A percentile compares a stretch with the other conserved stretches of the same genome.
Conservation (phyloP, 2,888 invertebrate genomes). For the Nymphalis polychloros region DNA sequence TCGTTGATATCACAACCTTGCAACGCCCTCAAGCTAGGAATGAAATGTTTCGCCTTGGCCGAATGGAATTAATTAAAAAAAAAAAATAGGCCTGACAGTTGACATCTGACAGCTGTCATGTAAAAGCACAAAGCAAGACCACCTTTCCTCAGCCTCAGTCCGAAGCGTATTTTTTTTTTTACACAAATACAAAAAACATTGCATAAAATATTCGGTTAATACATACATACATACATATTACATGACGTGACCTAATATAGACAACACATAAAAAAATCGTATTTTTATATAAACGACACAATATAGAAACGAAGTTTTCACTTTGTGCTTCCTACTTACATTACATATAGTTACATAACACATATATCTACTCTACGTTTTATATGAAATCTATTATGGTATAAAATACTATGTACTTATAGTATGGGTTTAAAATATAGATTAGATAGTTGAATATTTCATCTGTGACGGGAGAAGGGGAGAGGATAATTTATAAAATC, state of each 20-base stretch:
- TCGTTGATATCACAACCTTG: slow-evolving; percentile 57
- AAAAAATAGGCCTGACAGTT: slow-evolving; percentile 30
- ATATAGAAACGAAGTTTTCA: slow-evolving; percentile 59
- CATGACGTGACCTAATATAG: slow-evolving; percentile 39
- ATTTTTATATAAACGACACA: slow-evolving; percentile 57
- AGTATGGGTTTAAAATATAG: slow-evolving; percentile 32
- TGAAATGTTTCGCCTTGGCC: slow-evolving; percentile 18
- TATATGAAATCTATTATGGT: slow-evolving; percentile 45
- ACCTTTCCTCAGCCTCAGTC: slow-evolving; percentile 54
- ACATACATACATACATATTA: slow-evolving; percentile 44
- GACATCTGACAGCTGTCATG: slow-evolving; percentile 19
- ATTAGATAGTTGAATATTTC: slow-evolving; percentile 35
- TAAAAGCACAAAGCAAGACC: slow-evolving; percentile 53
- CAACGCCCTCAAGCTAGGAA: slow-evolving; percentile 36
- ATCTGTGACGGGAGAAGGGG: slow-evolving; percentile 24
- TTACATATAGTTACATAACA: slow-evolving; percentile 41
- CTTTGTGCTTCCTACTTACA: slow-evolving; percentile 65
- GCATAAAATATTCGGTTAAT: slow-evolving; percentile 52
- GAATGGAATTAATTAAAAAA: slow-evolving; percentile 11
- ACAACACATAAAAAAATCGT: slow-evolving; percentile 50
- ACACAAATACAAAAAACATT: slow-evolving; percentile 68
- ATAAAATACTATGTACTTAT: slow-evolving; percentile 44
- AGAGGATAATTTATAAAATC: slow-evolving; percentile 32
- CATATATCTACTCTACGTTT: slow-evolving; percentile 48
- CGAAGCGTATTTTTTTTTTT: slow-evolving; percentile 45